phyloP scores from a whole-genome alignment of 1,140 invertebrate genomes.

The Holcopasites calliopsidis region DNA sequence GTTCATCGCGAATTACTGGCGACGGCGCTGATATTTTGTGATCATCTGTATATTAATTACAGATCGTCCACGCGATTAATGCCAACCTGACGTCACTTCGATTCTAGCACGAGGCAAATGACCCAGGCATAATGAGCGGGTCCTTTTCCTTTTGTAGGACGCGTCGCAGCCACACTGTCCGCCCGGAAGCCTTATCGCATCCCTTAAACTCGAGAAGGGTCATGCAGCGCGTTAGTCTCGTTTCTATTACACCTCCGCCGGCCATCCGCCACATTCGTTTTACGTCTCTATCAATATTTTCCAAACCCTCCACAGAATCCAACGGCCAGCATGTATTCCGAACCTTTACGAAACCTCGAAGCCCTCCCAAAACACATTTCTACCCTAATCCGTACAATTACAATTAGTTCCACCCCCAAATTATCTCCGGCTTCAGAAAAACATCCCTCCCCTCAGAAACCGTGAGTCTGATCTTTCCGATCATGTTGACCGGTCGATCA shows the following conservation, averaged over 20 bases:
- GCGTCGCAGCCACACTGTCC: conserved; percentile 13
- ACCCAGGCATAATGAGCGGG: not conserved
- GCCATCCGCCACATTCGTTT: not conserved
- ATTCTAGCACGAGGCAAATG: not conserved
- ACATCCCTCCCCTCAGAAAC: too few species aligned
- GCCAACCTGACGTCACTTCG: not conserved
- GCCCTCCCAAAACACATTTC: too few species aligned
- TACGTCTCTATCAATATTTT: not conserved
- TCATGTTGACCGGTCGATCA: not conserved
- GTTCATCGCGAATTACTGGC: not conserved
- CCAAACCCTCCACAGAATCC: too few species aligned
- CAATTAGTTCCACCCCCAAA: too few species aligned
- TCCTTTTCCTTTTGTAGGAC: conserved; percentile 4
- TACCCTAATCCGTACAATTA: too few species aligned
- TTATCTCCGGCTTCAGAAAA: too few species aligned
- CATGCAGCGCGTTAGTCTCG: conserved; percentile 33
- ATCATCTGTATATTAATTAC: too few species aligned
- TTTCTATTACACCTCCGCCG: conserved; percentile 20
- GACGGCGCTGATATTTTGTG: not conserved
- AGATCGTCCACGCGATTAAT: too few species aligned
- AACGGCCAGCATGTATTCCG: too few species aligned
- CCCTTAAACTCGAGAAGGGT: conserved; percentile 42
- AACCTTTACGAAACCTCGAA: too few species aligned
- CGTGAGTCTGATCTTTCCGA: too few species aligned
- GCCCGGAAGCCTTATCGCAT: conserved; percentile 37